These are phyloP conservation scores for Pandemis corylana DNA, from an alignment of 2,888 invertebrate species.

Conservation along the genomic window DNA sequence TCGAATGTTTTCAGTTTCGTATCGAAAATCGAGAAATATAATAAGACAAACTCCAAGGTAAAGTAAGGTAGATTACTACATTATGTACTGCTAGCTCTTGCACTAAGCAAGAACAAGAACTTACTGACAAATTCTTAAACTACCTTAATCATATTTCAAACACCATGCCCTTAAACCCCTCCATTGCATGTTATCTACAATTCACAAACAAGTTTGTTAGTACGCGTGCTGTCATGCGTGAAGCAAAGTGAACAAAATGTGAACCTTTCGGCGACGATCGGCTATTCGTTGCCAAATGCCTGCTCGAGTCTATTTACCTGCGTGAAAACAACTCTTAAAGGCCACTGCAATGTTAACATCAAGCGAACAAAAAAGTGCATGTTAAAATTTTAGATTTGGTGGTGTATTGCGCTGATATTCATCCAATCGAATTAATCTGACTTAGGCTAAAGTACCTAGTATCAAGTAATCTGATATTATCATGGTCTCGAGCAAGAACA, in stretches of 20 bases:
- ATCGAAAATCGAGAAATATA: too few relatives aligned
- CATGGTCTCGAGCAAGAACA: too few relatives aligned
- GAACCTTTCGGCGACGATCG: conserved; percentile 52
- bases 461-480: too few relatives aligned
- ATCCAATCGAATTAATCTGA: not conserved
- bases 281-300: conserved; percentile 39
- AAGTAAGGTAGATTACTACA: too few relatives aligned
- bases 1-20: too few relatives aligned
- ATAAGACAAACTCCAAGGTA: too few relatives aligned
- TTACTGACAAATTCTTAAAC: not conserved
- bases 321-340: conserved; percentile 44
- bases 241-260: conserved; percentile 59
- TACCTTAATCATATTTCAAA: not conserved
- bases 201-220: conserved; percentile 30
- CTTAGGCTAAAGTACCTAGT: too few relatives aligned
- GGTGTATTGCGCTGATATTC: not conserved
- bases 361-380: not conserved
- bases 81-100: too few relatives aligned
- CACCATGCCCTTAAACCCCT: not conserved
- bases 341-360: not conserved
- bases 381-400: not conserved
- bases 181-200: conserved; percentile 28
- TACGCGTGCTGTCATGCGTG: conserved; percentile 54
- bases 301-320: conserved; percentile 51
- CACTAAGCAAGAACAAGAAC: not conserved